Evolutionary conservation across 2,888 invertebrate species (phyloP).

Genomic region (Caenorhabditis sp.): DNA sequence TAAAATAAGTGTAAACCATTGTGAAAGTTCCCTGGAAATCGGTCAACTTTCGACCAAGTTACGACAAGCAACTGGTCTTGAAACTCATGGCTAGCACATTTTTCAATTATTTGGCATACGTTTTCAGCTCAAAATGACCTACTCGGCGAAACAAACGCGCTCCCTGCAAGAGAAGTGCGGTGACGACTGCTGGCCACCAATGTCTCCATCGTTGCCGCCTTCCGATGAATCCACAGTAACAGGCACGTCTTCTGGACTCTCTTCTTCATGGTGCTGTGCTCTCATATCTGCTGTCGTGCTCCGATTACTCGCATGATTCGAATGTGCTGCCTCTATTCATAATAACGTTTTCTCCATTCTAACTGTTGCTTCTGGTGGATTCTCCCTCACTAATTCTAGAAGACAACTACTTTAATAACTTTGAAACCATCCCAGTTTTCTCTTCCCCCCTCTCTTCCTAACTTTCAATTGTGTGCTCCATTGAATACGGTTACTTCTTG

Average conservation of each 20-base stretch:
- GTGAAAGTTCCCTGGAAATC: too few species aligned
- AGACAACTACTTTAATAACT: neutral
- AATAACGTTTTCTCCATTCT: too few species aligned
- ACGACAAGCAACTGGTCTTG: too few species aligned
- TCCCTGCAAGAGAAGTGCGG: conserved; percentile 78
- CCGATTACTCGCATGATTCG: conserved; percentile 40
- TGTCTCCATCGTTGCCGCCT: conserved; percentile 42
- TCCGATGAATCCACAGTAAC: conserved; percentile 40
- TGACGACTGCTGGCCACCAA: conserved; percentile 81
- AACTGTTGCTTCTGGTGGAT: neutral
- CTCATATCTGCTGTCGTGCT: conserved; percentile 32
- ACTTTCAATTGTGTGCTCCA: conserved; percentile 20
- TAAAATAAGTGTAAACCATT: too few species aligned
- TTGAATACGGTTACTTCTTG: conserved; percentile 42
- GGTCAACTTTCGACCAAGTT: too few species aligned
- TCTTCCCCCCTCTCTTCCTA: neutral
- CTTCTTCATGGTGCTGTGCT: conserved; percentile 28
- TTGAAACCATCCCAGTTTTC: neutral
- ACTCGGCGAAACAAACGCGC: conserved; percentile 75
- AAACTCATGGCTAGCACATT: too few species aligned
- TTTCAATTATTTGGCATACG: too few species aligned
- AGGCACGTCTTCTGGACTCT: conserved; percentile 25
- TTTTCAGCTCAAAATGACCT: conserved; percentile 78
- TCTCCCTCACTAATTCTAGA: too few species aligned
- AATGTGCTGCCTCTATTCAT: too few species aligned